Base-by-base conservation (phyloP, 2,888 invertebrate species). In the Actias luna region DNA sequence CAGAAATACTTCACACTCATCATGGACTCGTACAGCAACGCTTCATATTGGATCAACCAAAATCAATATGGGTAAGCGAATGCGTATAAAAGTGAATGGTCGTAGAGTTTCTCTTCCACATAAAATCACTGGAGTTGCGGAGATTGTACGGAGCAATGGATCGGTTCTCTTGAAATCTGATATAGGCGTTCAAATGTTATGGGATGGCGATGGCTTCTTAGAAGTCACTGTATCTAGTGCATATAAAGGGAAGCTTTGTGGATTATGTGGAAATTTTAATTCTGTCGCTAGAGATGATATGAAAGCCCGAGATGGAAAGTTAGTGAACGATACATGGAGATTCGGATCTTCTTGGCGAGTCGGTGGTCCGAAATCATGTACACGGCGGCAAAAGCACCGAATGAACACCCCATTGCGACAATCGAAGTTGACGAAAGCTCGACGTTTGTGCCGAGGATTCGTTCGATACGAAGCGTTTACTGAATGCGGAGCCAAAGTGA, bases 241-340 rank as follows among this genome's bases (percentile, higher is more conserved):
- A 62, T 97, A 95, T 89, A 97, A 95, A 83, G 94, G 94, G 64
- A 95, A 95, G 75, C 85, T 98, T 64, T 98, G 98, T 80, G 99
- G 99, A 16, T 91, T 99, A 22, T 99, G 99, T 80, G 99, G 99
- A 0, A 99, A 99, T 83, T 99, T 97, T 88, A 99, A 99, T 87
- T 96, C 96, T 58, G 93, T 96, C 67, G 95, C 96, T 3, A 94
- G 96, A 70, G 99, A 98, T 84, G 99, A 98, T 89, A 94, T 98
- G 79, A 95, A 92, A 69, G 94, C 95, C 60, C 93, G 95, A 61
- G 94, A 94, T 69, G 97, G 96, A 12, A 92, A 93, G 59, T 87
- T 95, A 59, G 94, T 96, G 65, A 93, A 93, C 58, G 96, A 97
- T 72, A 82, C 88, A 29, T 93, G 94, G 90, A 94, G 94, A 62